Evolutionary conservation across 2,113 vertebrate genomes (phyloP), one percentile per base, ranked within the genome.

Genomic region (Noctilio leporinus): DNA sequence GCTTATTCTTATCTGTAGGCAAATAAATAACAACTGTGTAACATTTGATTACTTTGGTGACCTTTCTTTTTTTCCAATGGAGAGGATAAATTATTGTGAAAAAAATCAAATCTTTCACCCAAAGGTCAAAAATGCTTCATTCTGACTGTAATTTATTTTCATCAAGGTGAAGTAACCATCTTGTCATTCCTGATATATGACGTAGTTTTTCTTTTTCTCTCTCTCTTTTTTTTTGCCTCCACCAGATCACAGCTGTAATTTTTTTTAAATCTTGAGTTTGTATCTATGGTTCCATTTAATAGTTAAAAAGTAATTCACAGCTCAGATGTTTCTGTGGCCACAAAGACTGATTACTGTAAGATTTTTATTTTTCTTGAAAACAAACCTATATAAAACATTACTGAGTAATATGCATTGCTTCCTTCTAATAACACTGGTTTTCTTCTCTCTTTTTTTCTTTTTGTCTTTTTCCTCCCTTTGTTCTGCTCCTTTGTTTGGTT

Each of bases 391-490:
- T 91, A 53, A 78, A 86, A 51, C 38, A 83, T 89, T 75, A 89
- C 51, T 89, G 43, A 88, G 11, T 90, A 78, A 47, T 53, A 17
- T 70, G 43, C 26, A 53, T 82, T 92, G 30, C 49, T 85, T 96
- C 97, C 93, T 72, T 89, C 35, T 91, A 98, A 4, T 98, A 98
- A 98, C 94, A 92, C 77, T 97, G 28, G 97, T 98, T 97, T 98
- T 97, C 95, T 98, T 98, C 95, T 90, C 90, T 96, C 91, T 96
- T 97, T 98, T 97, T 98, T 97, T 97, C 97, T 97, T 98, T 97
- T 96, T 98, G 59, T 98, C 95, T 92, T 92, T 97, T 93, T 96
- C 89, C 73, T 78, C n/a, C 47, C 33, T 45, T n/a, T 78, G 10
- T 85, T 95, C 77, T 95, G 81, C 72, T 83, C 81, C 93, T 97